Base-by-base conservation (phyloP, 2,888 invertebrate genomes). In the Ischnus inquisitorius region DNA sequence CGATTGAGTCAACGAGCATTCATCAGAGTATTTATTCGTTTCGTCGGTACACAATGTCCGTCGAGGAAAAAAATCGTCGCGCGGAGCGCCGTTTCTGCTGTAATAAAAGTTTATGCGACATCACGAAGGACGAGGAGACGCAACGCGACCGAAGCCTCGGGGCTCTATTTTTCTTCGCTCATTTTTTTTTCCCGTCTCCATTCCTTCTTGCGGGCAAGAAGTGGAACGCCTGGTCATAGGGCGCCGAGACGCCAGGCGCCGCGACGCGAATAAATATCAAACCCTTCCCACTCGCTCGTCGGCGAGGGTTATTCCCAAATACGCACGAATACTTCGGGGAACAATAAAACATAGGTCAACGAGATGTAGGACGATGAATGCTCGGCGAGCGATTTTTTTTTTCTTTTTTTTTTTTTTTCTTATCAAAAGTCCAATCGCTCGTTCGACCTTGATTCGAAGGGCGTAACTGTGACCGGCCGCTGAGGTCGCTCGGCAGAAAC, bases 181-280 rank as follows among this genome's bases (percentile, higher is more conserved):
- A n/a, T 67, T 60, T 16, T 72, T 51, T 41, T 57, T 16, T 57
- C 60, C 28, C 16, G 14, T 19, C 16, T 16, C 22, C 72, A 41
- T 69, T 78, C 54, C 22, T 64, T 83, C n/a, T 71, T 60, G 39
- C 46, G 46, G n/a, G n/a, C 19, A n/a, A 16, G 19, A 65, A 67
- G 16, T 65, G 34, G 34, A 28, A 69, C 67, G 74, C 19, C 28
- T 57, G 69, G 48, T 25, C 48, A 28, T 48, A 65, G 79, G 65
- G 71, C 83, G 79, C 65, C 79, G 65, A 75, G 79, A 83, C 76
- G 54, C 65, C 75, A 79, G 83, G 79, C 83, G 83, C 79, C 79
- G 75, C 48, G 65, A 76, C 60, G 60, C 71, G 71, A 79, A 83
- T 83, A 83, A 79, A 83, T 79, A 79, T 71, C 83, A 71, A 60